phyloP scores from a whole-genome alignment of 2,888 invertebrate species.

The Folsomia manolachei region DNA sequence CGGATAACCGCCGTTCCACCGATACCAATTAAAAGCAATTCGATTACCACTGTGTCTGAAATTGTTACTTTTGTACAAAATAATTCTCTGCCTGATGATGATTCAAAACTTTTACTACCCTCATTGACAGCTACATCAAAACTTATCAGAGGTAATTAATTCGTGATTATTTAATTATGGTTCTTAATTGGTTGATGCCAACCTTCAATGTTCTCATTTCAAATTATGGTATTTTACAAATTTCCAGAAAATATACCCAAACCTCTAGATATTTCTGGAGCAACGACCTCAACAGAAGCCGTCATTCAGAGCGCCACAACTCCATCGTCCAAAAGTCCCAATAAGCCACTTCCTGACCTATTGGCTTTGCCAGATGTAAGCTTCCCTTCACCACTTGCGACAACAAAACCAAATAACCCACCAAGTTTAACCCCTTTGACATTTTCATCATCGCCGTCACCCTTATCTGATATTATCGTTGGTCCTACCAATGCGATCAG shows the following conservation, averaged over 20 bases:
- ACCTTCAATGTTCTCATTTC: too few species aligned
- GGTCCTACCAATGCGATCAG: not conserved
- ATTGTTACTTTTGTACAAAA: too few species aligned
- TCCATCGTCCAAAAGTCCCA: slow-evolving; percentile 32
- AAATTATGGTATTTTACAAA: slow-evolving; percentile 11
- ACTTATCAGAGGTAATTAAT: slow-evolving; percentile 31
- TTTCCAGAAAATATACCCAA: slow-evolving; percentile 21
- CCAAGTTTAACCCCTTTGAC: not conserved
- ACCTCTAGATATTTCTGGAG: slow-evolving; percentile 24
- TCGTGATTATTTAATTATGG: too few species aligned
- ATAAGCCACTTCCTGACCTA: slow-evolving; percentile 28
- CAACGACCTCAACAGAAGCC: slow-evolving; percentile 15
- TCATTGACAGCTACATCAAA: slow-evolving; percentile 34
- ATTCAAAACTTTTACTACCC: too few species aligned
- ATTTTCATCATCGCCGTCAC: too few species aligned
- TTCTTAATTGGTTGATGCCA: too few species aligned
- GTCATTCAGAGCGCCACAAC: slow-evolving; percentile 28
- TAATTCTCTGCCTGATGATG: too few species aligned
- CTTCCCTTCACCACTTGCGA: not conserved
- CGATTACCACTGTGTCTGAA: not conserved
- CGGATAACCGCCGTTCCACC: not conserved
- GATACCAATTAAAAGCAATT: not conserved
- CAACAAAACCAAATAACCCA: not conserved
- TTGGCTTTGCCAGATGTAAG: slow-evolving; percentile 14
- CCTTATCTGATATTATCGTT: too few species aligned